Conservation (phyloP, 2,797 vertebrate genomes). For the Thamnophis elegans region DNA sequence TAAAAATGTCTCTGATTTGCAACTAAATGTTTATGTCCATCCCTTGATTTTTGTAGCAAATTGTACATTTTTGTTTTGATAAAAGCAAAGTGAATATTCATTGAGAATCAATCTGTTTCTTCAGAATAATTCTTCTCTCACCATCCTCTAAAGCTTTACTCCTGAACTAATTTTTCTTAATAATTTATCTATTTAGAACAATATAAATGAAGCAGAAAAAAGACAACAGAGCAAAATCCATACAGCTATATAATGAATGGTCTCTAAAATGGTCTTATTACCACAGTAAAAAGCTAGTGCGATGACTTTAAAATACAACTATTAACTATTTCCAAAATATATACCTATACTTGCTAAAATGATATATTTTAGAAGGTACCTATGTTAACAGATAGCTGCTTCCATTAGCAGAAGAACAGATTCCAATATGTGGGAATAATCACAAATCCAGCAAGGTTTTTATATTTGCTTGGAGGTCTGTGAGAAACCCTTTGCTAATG, state of each 20-base stretch:
- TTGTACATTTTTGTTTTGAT: slow-evolving; percentile 4
- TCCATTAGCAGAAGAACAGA: not conserved
- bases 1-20: slow-evolving; percentile 36
- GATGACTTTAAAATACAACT: slow-evolving; percentile 3
- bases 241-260: not conserved
- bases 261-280: not conserved
- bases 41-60: not conserved
- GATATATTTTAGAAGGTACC: not conserved
- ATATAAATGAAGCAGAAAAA: not conserved
- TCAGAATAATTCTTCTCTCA: not conserved
- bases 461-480: not conserved
- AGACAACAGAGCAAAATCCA: slow-evolving; percentile 27
- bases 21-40: slow-evolving; percentile 10
- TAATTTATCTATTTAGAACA: slow-evolving; percentile 34
- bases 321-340: not conserved
- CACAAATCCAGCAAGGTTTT: not conserved
- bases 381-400: not conserved
- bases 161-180: not conserved
- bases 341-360: not conserved
- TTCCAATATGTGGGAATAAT: not conserved
- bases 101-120: slow-evolving; percentile 10
- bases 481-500: not conserved
- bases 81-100: slow-evolving; percentile 7
- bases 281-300: slow-evolving; percentile 19
- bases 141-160: not conserved